Conservation (phyloP, 2,888 invertebrate genomes). For the Drosophila vallismaia region DNA sequence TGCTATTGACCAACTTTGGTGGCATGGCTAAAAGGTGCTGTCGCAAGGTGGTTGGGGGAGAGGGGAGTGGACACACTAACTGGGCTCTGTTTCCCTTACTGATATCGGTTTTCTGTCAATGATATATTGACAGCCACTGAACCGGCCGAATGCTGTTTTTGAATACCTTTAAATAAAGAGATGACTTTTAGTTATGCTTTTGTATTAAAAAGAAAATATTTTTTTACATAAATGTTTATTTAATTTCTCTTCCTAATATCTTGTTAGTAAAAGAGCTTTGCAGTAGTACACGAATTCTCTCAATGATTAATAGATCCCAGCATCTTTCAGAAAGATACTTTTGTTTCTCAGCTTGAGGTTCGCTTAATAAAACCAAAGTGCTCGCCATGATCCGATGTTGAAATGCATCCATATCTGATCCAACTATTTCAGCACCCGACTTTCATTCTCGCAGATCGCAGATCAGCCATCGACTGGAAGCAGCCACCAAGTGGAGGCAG, state of each 20-base stretch:
- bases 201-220: background rate
- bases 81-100: slow-evolving; percentile 26
- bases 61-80: slow-evolving; percentile 11
- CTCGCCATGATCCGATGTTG: background rate
- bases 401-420: slow-evolving; percentile 11
- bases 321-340: slow-evolving; percentile 1
- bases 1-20: slow-evolving; percentile 62
- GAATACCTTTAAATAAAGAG: slow-evolving; percentile 22
- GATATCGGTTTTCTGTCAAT: slow-evolving; percentile 35
- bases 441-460: background rate
- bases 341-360: slow-evolving; percentile 22
- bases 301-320: slow-evolving; percentile 10
- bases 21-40: slow-evolving; percentile 11
- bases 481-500: slow-evolving; percentile 21
- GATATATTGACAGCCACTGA: slow-evolving; percentile 34
- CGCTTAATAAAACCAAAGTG: slow-evolving; percentile 24
- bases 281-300: background rate
- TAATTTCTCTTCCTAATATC: background rate
- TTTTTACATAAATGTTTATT: background rate
- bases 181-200: slow-evolving; percentile 3
- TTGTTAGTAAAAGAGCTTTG: background rate
- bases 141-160: slow-evolving; percentile 8
- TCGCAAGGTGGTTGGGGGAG: background rate
- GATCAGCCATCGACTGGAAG: background rate
- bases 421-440: slow-evolving; percentile 19